Conservation (phyloP, 2,797 vertebrate species). For the Rhincodon typus region DNA sequence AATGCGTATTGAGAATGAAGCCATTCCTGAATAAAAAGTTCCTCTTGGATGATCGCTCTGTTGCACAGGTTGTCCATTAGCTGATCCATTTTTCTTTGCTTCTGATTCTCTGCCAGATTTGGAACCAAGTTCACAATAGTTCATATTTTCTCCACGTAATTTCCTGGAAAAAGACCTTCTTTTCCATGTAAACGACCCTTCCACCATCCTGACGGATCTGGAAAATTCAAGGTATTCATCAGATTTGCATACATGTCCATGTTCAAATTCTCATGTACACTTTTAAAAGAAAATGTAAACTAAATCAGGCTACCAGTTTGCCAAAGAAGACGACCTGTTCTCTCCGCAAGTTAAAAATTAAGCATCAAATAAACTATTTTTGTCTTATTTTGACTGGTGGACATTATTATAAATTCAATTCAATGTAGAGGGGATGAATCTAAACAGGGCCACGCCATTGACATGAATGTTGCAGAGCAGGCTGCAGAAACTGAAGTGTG, state of each 20-base stretch:
- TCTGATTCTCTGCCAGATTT: not conserved
- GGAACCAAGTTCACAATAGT: too few relatives aligned
- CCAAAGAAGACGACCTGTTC: not conserved
- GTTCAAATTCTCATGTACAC: not conserved
- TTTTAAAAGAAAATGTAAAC: not conserved
- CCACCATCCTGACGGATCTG: slow-evolving; percentile 92
- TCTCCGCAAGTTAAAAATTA: not conserved
- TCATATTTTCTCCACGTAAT: slow-evolving; percentile 95
- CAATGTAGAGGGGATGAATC: not conserved
- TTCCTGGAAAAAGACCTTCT: slow-evolving; percentile 91
- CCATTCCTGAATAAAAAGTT: not conserved
- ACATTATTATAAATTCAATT: not conserved
- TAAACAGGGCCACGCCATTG: not conserved
- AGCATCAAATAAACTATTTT: too few relatives aligned
- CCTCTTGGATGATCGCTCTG: not conserved
- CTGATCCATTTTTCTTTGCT: not conserved
- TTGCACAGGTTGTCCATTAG: not conserved
- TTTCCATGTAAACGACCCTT: slow-evolving; percentile 73
- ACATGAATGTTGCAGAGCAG: not conserved
- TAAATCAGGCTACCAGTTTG: not conserved
- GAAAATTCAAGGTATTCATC: not conserved
- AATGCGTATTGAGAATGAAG: not conserved
- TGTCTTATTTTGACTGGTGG: not conserved
- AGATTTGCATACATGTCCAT: slow-evolving; percentile 7
- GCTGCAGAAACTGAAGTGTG: not conserved